Evolutionary conservation across 2,113 vertebrate species (phyloP).

Genomic region (Myanophis thanlyinensis): DNA sequence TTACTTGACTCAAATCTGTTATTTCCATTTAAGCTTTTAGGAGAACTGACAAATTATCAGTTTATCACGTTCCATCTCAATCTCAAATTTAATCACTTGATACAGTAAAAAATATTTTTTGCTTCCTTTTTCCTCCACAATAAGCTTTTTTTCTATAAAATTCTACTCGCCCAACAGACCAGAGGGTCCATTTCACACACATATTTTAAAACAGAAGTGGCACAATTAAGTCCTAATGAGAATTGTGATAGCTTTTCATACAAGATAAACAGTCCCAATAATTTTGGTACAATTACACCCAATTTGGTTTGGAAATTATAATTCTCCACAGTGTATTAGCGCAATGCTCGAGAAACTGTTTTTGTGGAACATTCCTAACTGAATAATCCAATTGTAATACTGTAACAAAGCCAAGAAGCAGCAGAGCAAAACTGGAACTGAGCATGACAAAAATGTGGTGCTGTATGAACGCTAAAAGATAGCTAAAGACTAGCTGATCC

Average conservation of each 20-base stretch:
- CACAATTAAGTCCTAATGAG: background rate
- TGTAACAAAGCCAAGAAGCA: background rate
- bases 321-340: background rate
- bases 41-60: background rate
- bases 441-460: background rate
- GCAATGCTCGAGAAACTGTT: background rate
- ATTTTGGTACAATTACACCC: constrained; percentile 33
- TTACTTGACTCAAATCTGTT: accelerated
- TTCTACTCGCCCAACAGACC: background rate
- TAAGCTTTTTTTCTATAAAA: constrained; percentile 8
- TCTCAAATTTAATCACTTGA: background rate
- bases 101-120: background rate
- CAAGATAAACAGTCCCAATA: constrained; percentile 34
- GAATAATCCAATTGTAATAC: background rate
- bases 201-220: constrained; percentile 10
- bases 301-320: background rate
- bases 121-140: background rate
- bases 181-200: constrained; percentile 9
- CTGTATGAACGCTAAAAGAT: background rate
- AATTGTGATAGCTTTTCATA: constrained; percentile 5
- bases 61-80: background rate
- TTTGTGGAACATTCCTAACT: background rate
- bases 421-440: background rate
- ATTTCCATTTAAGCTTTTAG: background rate
- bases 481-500: background rate